Base-by-base conservation (phyloP, 2,113 vertebrate species). In the Heterochromis multidens region DNA sequence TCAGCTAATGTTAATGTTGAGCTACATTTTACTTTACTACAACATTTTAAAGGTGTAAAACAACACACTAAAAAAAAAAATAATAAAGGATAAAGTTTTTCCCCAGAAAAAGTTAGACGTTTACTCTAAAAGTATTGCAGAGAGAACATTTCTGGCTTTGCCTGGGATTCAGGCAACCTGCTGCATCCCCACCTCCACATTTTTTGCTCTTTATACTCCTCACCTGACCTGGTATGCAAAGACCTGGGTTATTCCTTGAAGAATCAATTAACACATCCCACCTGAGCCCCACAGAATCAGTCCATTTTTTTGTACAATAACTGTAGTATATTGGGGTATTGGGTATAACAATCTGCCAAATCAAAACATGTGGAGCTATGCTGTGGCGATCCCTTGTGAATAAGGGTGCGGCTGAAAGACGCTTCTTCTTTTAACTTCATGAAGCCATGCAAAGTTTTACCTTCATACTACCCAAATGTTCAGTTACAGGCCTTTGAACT, bases 401-500 rank as follows among this genome's bases (percentile, higher is more conserved):
- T 67, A 67, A 40, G 63, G 2, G 0, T 40, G 62, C 13, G 0
- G 35, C n/a, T 5, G 21, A 5, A 65, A 65, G 62, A 40, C 40
- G 63, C n/a, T 67, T 17, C 62, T 1, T 43, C 7, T 67, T 17
- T 65, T 67, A 6, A 67, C n/a, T 43, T 67, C 40, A 43, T 9
- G 40, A 67, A 67, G 35, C 4, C 13, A 16, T 43, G 43, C 2
- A 46, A 19, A 72, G 2, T 29, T 72, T 72, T 23, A 23, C 21
- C n/a, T 3, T 40, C 43, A 46, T 46, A 70, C 37, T 11, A 70
- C 0, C 0, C 46, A 70, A 67, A 67, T 7, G 3, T n/a, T 43
- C 7, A 67, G 37, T 67, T 43, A 67, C n/a, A 67, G 37, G n/a
- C 0, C 37, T 43, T 4, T 27, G 23, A 70, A 4, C 0, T 70